Conservation (phyloP, 2,888 invertebrate genomes). For the Pammene aurita region DNA sequence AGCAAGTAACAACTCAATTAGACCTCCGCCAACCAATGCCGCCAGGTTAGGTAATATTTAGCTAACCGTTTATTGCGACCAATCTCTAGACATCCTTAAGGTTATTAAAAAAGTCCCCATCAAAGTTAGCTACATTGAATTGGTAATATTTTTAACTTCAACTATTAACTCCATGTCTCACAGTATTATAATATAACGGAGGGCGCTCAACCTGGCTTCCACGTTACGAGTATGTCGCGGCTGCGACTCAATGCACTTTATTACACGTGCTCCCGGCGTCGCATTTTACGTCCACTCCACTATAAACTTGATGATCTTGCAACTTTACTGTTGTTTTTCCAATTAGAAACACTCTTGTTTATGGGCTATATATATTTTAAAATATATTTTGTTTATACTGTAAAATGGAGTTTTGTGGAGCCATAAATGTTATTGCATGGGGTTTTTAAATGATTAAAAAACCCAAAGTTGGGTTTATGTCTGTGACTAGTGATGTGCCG, state of each 20-base stretch:
- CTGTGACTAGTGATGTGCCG: no score
- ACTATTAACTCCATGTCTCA: constrained; percentile 34
- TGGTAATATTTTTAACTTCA: constrained; percentile 38
- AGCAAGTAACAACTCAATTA: constrained; percentile 16
- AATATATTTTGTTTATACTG: constrained; percentile 39
- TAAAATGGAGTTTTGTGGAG: constrained; percentile 15
- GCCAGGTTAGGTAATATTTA: neutral
- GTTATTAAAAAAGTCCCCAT: constrained; percentile 33
- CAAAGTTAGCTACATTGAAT: constrained; percentile 36
- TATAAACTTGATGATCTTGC: constrained; percentile 58
- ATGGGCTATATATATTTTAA: constrained; percentile 42
- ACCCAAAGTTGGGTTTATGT: constrained; percentile 7
- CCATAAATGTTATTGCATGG: constrained; percentile 2
- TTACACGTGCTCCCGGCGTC: constrained; percentile 44
- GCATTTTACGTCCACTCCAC: constrained; percentile 51
- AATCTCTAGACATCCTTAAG: constrained; percentile 20
- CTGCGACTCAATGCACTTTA: constrained; percentile 46
- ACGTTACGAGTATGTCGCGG: constrained; percentile 40
- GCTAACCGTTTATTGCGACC: constrained; percentile 11
- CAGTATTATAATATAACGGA: constrained; percentile 30
- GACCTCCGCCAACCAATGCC: neutral
- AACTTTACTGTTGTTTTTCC: constrained; percentile 53
- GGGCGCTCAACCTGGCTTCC: constrained; percentile 28
- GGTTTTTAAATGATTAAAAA: constrained; percentile 15
- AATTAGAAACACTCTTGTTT: constrained; percentile 55